Percentiles rank a stretch among this genome's conserved stretches.
phyloP scores from a whole-genome alignment of 2,888 invertebrate genomes.

The Ctena decussata region DNA sequence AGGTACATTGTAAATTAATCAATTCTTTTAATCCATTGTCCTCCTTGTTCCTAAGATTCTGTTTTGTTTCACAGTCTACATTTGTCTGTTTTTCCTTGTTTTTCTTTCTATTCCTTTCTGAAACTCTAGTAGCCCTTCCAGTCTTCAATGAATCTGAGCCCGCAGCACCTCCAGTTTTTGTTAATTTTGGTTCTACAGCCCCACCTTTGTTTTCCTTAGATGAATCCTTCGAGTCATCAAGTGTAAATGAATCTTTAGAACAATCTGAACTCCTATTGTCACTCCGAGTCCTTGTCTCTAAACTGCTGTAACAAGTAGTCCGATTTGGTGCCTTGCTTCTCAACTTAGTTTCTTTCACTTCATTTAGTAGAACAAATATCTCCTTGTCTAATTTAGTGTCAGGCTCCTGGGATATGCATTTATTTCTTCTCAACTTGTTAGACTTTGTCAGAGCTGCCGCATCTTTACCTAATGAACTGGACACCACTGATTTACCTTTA shows the following conservation, averaged over 20 bases:
- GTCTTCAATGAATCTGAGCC: background rate
- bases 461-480: too few relatives aligned
- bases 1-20: background rate
- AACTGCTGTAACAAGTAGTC: background rate
- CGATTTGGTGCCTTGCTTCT: background rate
- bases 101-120: background rate
- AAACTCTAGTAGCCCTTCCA: background rate
- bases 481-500: too few relatives aligned
- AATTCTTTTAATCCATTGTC: background rate
- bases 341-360: background rate
- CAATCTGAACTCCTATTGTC: background rate
- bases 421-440: too few relatives aligned
- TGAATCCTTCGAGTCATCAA: background rate
- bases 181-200: background rate
- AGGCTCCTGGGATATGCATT: too few relatives aligned
- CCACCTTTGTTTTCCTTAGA: background rate
- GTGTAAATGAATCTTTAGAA: background rate
- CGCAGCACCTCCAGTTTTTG: too few relatives aligned
- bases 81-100: background rate
- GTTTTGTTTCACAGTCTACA: background rate
- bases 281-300: background rate
- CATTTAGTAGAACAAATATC: background rate
- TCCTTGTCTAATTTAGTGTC: background rate
- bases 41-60: background rate
- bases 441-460: too few relatives aligned